Percentiles rank a stretch among this genome's conserved stretches.
These are phyloP conservation scores for Caranx ignobilis DNA, from an alignment of 2,113 vertebrate species.

Conservation along the genomic window DNA sequence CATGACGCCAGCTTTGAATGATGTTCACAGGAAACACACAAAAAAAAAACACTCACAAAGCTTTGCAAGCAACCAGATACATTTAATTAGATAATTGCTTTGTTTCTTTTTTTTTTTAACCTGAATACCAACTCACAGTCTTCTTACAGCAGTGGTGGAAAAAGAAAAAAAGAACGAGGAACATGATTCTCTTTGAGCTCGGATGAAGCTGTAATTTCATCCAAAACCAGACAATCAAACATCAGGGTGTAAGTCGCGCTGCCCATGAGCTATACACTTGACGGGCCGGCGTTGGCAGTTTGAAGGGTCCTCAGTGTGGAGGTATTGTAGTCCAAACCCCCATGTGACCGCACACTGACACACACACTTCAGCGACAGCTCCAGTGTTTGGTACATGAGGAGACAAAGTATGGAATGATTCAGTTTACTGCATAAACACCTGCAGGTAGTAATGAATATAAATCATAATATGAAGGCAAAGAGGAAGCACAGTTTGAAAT, in stretches of 20 bases:
- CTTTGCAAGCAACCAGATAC: conserved; percentile 76
- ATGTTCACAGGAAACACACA: conserved; percentile 29
- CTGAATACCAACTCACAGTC: conserved; percentile 45
- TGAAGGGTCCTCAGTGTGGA: conserved; percentile 44
- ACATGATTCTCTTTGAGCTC: conserved; percentile 73
- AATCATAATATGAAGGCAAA: conserved; percentile 82
- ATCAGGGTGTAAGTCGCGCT: conserved; percentile 36
- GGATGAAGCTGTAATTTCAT: conserved; percentile 81
- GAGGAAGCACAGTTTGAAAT: conserved; percentile 85
- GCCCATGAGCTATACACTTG: conserved; percentile 43
- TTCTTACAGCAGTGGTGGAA: conserved; percentile 34
- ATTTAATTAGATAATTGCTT: conserved; percentile 76
- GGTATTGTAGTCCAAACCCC: conserved; percentile 17
- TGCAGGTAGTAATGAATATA: not conserved
- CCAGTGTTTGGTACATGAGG: conserved; percentile 13
- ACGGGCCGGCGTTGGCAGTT: conserved; percentile 30
- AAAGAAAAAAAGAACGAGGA: conserved; percentile 22
- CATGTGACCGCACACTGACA: conserved; percentile 25
- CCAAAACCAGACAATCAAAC: conserved; percentile 66
- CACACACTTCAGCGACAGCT: conserved; percentile 4
- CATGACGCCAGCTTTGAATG: conserved; percentile 29
- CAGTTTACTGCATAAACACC: not conserved
- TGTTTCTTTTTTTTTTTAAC: conserved; percentile 42
- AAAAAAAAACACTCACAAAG: conserved; percentile 42
- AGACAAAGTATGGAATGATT: conserved; percentile 27